Percentiles rank a stretch among this genome's conserved stretches.
phyloP scores from a whole-genome alignment of 2,888 invertebrate species.

The Strigamia transsilvanica region DNA sequence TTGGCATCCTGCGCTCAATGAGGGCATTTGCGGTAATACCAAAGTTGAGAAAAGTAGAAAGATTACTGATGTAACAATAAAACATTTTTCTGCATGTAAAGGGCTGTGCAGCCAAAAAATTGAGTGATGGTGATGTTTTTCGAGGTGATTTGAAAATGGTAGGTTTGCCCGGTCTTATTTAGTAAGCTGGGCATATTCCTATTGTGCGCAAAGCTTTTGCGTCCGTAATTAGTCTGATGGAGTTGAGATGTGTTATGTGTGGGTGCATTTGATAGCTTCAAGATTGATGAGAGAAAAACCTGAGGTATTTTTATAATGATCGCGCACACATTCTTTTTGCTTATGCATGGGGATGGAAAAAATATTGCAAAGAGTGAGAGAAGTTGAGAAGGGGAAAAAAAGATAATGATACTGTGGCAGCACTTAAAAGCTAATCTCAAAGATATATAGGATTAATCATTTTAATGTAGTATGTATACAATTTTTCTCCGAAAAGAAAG shows the following conservation, averaged over 20 bases:
- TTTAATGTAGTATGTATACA: constrained; percentile 50
- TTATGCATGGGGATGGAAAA: constrained; percentile 4
- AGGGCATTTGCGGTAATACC: too few relatives aligned
- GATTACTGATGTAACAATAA: too few relatives aligned
- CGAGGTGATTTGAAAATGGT: too few relatives aligned
- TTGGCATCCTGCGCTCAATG: too few relatives aligned
- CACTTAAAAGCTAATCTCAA: constrained; percentile 48
- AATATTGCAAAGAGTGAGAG: constrained; percentile 9
- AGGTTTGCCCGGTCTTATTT: neutral
- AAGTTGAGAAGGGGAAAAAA: neutral
- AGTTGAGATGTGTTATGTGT: constrained; percentile 30
- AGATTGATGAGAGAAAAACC: constrained; percentile 52
- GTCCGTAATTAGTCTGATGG: constrained; percentile 32
- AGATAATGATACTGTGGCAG: constrained; percentile 32
- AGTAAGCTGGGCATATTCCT: constrained; percentile 4
- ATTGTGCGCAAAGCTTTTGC: constrained; percentile 1
- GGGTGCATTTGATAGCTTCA: constrained; percentile 50
- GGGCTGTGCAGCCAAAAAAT: too few relatives aligned
- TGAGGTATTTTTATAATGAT: constrained; percentile 50
- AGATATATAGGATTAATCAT: constrained; percentile 52
- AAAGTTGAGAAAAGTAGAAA: too few relatives aligned
- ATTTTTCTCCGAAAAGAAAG: constrained; percentile 5
- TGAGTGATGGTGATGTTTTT: too few relatives aligned
- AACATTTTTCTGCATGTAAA: too few relatives aligned
- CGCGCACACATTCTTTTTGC: constrained; percentile 25